Evolutionary conservation across 2,113 vertebrate species (phyloP).

Genomic region (Accipiter virgatus): DNA sequence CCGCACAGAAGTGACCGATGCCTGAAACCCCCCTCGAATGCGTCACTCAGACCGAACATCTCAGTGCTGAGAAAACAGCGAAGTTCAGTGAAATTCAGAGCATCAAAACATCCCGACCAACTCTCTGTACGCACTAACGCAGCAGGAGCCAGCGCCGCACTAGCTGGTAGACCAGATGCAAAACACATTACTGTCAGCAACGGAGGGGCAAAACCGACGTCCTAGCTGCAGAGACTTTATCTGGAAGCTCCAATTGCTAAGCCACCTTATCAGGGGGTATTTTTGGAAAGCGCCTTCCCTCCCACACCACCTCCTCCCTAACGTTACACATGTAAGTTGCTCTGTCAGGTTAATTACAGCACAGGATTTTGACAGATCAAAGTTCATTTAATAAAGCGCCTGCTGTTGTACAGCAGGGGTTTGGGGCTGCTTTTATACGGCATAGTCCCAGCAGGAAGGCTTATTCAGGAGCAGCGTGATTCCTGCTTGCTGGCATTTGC

Average conservation of each 20-base stretch:
- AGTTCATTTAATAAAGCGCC: background rate
- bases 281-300: background rate
- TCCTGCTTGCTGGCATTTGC: background rate
- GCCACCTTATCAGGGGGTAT: background rate
- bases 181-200: background rate
- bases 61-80: slow-evolving; percentile 7
- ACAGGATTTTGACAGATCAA: background rate
- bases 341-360: background rate
- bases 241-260: background rate
- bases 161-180: background rate
- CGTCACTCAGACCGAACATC: background rate
- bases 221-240: background rate
- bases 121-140: background rate
- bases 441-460: background rate
- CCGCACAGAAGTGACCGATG: slow-evolving; percentile 2
- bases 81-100: background rate
- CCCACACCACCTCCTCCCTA: slow-evolving; percentile 17
- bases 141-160: background rate
- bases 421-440: background rate
- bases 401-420: background rate
- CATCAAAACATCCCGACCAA: slow-evolving; percentile 17
- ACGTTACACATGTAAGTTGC: background rate
- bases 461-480: background rate
- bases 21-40: slow-evolving; percentile 4
- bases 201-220: background rate